phyloP scores from a whole-genome alignment of 2,113 vertebrate species.

The Atrichornis clamosus region DNA sequence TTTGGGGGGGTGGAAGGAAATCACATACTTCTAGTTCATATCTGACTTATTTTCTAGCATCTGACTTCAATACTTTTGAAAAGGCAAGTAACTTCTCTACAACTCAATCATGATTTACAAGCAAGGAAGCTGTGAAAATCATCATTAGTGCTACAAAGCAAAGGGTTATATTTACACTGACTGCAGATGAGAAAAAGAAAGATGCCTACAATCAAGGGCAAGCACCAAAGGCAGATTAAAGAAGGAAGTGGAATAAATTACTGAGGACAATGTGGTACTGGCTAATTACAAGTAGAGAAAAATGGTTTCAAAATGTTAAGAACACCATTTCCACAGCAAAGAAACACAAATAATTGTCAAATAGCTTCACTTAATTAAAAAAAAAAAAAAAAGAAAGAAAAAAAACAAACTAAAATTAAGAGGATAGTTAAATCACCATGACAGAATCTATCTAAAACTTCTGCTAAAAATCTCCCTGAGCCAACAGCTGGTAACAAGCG shows the following conservation, averaged over 20 bases:
- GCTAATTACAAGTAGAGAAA: not conserved
- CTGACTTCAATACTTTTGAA: not conserved
- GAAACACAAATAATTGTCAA: not conserved
- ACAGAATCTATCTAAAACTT: not conserved
- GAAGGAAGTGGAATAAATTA: not conserved
- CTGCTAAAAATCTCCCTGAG: not conserved
- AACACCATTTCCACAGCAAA: not conserved
- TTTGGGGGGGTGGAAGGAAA: rapidly evolving
- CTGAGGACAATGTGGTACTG: not conserved
- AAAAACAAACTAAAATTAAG: not conserved
- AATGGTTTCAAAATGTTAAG: not conserved
- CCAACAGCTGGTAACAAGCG: not conserved
- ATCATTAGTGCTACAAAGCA: not conserved
- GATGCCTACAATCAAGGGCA: not conserved
- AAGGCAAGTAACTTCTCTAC: not conserved
- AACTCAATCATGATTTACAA: not conserved
- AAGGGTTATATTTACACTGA: not conserved
- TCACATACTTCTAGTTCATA: not conserved
- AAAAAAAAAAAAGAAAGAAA: not conserved
- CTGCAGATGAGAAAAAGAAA: not conserved
- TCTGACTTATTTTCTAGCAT: not conserved
- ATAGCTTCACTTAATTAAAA: not conserved
- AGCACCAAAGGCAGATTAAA: not conserved
- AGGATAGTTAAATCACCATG: not conserved
- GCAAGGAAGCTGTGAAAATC: not conserved